A percentile compares a stretch with the other conserved stretches of the same genome.
Conservation (phyloP, 2,888 invertebrate genomes). For the Heliconius ethilla region DNA sequence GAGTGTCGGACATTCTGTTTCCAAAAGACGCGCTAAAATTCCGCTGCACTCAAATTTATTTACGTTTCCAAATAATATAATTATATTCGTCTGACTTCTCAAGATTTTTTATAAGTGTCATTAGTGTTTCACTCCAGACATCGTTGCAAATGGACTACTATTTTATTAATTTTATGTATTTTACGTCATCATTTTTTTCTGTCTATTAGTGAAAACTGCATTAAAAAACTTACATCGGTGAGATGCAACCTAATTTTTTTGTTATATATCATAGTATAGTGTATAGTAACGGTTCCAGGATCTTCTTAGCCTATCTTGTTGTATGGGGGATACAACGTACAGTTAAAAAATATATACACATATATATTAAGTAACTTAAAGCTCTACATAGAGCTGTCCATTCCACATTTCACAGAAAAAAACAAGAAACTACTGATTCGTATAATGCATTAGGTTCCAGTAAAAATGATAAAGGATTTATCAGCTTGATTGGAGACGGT, state of each 20-base stretch:
- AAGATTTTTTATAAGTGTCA: neutral
- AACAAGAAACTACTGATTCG: slow-evolving; percentile 26
- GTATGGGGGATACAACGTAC: neutral
- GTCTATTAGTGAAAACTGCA: no score
- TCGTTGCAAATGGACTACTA: no score
- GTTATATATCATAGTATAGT: no score
- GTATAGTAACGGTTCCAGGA: no score
- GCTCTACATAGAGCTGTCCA: neutral
- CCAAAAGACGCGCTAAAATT: neutral
- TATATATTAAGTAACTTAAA: neutral
- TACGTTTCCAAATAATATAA: neutral
- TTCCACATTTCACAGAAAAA: neutral
- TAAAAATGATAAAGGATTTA: slow-evolving; percentile 38
- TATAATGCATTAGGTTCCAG: slow-evolving; percentile 32
- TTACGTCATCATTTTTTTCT: no score
- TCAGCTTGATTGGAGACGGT: slow-evolving; percentile 32
- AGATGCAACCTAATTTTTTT: no score
- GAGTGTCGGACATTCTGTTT: neutral
- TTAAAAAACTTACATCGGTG: no score
- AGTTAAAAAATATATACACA: neutral
- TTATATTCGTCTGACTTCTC: neutral
- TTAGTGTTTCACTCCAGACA: no score
- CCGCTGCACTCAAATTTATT: neutral
- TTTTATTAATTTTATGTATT: no score
- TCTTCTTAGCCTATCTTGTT: no score